phyloP scores from a whole-genome alignment of 2,113 vertebrate genomes.

The Regulus satrapa region DNA sequence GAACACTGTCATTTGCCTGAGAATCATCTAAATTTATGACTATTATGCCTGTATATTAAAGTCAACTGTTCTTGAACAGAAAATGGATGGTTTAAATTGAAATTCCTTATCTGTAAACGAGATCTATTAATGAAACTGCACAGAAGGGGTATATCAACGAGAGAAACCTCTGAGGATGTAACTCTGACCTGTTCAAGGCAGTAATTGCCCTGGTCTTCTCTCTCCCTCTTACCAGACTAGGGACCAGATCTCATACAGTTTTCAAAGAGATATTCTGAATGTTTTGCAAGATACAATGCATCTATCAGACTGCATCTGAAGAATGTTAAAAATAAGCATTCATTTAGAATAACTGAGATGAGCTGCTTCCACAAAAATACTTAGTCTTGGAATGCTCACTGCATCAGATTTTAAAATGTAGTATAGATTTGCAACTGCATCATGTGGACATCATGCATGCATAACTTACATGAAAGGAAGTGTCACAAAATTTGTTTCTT shows the following conservation, averaged over 20 bases:
- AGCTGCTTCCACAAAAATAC: not conserved
- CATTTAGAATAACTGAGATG: not conserved
- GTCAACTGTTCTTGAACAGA: not conserved
- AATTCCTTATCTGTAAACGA: not conserved
- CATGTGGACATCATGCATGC: fast-evolving
- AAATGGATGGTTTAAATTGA: not conserved
- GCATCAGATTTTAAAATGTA: not conserved
- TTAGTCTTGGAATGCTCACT: not conserved
- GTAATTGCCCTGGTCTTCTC: not conserved
- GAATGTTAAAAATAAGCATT: not conserved
- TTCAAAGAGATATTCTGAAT: not conserved
- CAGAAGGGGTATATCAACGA: not conserved
- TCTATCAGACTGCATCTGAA: not conserved
- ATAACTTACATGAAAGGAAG: not conserved
- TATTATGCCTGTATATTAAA: not conserved
- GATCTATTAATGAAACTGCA: not conserved
- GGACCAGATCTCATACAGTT: not conserved
- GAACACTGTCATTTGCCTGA: not conserved
- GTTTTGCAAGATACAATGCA: not conserved
- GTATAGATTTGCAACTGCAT: not conserved
- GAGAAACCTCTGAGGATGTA: not conserved
- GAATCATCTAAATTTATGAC: not conserved
- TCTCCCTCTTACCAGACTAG: not conserved
- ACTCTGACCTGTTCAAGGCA: not conserved
- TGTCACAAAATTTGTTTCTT: not conserved